A percentile compares a stretch with the other conserved stretches of the same genome.
Evolutionary conservation across 1,140 invertebrate species (phyloP).

Genomic region (Ganaspis sp.): DNA sequence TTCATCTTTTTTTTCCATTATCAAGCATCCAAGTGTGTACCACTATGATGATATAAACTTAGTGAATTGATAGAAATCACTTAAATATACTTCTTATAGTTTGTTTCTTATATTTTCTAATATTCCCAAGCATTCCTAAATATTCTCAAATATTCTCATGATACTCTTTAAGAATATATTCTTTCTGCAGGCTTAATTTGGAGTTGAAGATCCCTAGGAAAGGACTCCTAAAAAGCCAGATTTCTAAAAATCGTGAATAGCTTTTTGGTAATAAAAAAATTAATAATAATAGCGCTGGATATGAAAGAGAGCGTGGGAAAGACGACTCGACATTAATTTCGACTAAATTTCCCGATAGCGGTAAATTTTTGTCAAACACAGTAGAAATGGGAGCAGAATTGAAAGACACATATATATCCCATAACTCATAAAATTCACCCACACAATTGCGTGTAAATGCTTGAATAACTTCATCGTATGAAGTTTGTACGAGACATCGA

Average conservation of each 20-base stretch:
- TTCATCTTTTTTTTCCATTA: too few relatives aligned
- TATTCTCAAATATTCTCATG: too few relatives aligned
- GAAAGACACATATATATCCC: slow-evolving; percentile 46
- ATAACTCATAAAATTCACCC: slow-evolving; percentile 48
- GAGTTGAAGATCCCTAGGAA: too few relatives aligned
- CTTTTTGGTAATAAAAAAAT: not conserved
- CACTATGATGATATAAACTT: too few relatives aligned
- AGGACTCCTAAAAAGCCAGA: too few relatives aligned
- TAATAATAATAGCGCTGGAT: not conserved
- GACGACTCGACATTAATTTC: not conserved
- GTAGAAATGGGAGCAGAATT: slow-evolving; percentile 36
- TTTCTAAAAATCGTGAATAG: not conserved
- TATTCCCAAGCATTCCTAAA: too few relatives aligned
- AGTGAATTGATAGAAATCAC: too few relatives aligned
- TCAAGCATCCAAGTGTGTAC: too few relatives aligned
- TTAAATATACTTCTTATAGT: too few relatives aligned
- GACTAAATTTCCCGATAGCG: not conserved
- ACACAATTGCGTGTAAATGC: slow-evolving; percentile 34
- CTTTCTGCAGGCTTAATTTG: too few relatives aligned
- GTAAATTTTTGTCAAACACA: slow-evolving; percentile 39
- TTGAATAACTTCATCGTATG: slow-evolving; percentile 38
- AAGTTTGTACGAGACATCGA: slow-evolving; percentile 15
- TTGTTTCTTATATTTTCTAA: too few relatives aligned
- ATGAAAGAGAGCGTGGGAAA: slow-evolving; percentile 1
- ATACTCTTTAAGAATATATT: too few relatives aligned